Evolutionary conservation across 2,797 vertebrate species (phyloP).

Genomic region (Enteromius trimaculatus): DNA sequence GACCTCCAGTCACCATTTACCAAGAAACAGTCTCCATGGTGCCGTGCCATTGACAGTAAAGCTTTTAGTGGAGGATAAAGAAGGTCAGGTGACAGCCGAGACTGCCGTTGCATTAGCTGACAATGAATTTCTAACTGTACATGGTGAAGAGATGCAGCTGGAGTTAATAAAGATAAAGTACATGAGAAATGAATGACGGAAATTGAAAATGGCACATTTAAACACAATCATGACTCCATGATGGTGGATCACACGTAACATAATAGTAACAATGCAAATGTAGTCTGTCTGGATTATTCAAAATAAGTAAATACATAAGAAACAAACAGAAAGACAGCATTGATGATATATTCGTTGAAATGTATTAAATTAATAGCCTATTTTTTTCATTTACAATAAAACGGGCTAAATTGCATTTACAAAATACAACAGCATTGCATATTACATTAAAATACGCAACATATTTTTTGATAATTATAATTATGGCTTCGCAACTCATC

Average conservation of each 20-base stretch:
- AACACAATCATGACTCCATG: not conserved
- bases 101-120: constrained; percentile 8
- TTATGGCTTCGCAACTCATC: not conserved
- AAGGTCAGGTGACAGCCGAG: constrained; percentile 43
- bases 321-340: not conserved
- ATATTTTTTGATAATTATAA: too few species aligned
- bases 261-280: not conserved
- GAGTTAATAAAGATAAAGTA: not conserved
- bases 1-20: constrained; percentile 52
- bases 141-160: not conserved
- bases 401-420: not conserved
- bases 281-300: not conserved
- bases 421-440: not conserved
- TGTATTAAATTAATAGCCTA: not conserved
- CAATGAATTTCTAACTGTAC: not conserved
- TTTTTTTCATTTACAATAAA: not conserved
- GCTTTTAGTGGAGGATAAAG: constrained; percentile 47
- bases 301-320: not conserved
- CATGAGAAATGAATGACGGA: not conserved
- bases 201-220: not conserved
- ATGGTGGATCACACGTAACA: not conserved
- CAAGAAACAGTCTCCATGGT: constrained; percentile 48
- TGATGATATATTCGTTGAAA: not conserved
- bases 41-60: constrained; percentile 48
- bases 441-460: too few species aligned